Evolutionary conservation across 2,797 vertebrate species (phyloP).

Genomic region (Chloroceryle inda): DNA sequence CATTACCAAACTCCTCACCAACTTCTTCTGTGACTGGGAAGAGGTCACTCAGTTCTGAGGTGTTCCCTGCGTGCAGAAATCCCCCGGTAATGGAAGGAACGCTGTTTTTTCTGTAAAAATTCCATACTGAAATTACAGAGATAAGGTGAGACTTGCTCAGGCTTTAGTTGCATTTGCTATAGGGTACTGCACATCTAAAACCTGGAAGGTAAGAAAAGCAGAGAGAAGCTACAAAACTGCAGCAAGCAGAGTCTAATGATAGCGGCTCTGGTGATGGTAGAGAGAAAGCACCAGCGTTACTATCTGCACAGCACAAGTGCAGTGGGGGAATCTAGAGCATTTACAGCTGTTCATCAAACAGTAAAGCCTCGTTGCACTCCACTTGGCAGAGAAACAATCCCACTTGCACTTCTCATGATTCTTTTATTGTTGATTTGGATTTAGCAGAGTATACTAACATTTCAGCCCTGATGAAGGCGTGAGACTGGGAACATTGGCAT

Average conservation of each 20-base stretch:
- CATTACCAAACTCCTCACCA: background rate
- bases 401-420: constrained; percentile 20
- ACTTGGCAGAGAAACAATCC: constrained; percentile 62
- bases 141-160: background rate
- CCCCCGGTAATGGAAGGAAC: background rate
- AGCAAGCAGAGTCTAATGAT: background rate
- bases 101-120: background rate
- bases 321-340: background rate
- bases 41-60: background rate
- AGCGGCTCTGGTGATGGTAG: background rate
- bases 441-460: constrained; percentile 46
- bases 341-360: constrained; percentile 61
- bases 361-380: constrained; percentile 35
- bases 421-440: constrained; percentile 55
- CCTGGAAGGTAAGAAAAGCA: background rate
- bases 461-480: constrained; percentile 24
- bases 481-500: background rate
- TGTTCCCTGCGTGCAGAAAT: background rate
- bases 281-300: background rate
- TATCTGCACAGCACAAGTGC: background rate
- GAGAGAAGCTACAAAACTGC: background rate
- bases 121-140: background rate
- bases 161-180: background rate
- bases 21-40: background rate
- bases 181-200: background rate